These are phyloP conservation scores for Paradisaea rubra DNA, from an alignment of 2,113 vertebrate genomes.

Conservation along the genomic window DNA sequence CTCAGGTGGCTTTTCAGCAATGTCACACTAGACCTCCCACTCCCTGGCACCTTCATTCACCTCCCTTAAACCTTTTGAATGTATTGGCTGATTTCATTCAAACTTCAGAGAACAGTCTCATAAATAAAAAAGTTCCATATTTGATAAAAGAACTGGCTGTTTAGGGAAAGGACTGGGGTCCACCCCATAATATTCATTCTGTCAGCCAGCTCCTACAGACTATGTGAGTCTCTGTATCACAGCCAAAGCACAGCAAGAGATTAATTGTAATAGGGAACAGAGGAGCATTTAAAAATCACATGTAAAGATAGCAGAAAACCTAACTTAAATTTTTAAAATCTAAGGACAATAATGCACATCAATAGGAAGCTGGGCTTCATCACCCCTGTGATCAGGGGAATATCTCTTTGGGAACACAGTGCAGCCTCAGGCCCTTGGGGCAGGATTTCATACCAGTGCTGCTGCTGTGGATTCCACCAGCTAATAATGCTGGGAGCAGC, in stretches of 20 bases:
- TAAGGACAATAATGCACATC: not conserved
- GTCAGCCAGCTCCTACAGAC: not conserved
- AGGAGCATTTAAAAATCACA: not conserved
- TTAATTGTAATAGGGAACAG: not conserved
- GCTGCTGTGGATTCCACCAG: not conserved
- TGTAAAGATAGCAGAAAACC: not conserved
- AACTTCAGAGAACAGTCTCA: not conserved
- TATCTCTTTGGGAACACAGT: not conserved
- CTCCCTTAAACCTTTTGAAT: not conserved
- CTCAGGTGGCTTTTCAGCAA: not conserved
- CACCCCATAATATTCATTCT: not conserved
- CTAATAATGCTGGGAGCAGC: accelerated
- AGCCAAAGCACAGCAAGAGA: not conserved
- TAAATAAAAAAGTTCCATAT: not conserved
- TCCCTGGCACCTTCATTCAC: not conserved
- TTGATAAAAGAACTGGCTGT: not conserved
- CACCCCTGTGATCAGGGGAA: not conserved
- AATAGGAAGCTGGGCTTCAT: not conserved
- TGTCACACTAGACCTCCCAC: not conserved
- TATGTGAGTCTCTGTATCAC: not conserved
- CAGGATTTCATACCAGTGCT: not conserved
- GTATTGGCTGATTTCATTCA: not conserved
- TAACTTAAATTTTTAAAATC: not conserved
- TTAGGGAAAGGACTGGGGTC: not conserved
- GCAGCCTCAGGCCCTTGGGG: not conserved